Evolutionary conservation across 1,140 invertebrate species (phyloP).

Genomic region (Drosophila sproati): DNA sequence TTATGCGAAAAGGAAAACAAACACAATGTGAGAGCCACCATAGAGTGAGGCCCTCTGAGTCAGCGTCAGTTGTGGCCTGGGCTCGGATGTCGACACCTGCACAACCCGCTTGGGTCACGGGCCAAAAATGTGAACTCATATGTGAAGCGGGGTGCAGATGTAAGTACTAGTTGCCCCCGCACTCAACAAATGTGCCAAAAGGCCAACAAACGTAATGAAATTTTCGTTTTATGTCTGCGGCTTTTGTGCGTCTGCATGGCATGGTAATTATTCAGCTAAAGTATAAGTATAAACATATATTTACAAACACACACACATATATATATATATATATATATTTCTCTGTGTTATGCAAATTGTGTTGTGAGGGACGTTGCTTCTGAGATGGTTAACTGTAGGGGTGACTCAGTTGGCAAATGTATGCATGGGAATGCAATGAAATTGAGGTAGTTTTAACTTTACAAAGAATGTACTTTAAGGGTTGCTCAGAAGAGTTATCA

Average conservation of each 20-base stretch:
- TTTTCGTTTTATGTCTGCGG: constrained; percentile 51
- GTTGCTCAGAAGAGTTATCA: not conserved
- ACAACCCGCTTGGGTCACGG: constrained; percentile 67
- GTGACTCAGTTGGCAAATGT: not conserved
- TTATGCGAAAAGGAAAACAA: constrained; percentile 75
- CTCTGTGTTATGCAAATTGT: constrained; percentile 26
- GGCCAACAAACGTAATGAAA: constrained; percentile 69
- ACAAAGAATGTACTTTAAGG: not conserved
- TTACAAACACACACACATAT: too few relatives aligned
- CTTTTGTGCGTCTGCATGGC: constrained; percentile 65
- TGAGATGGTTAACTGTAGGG: not conserved
- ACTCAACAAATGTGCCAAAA: constrained; percentile 28
- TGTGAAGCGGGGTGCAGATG: constrained; percentile 56
- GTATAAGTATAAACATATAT: not conserved
- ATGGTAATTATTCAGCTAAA: constrained; percentile 65
- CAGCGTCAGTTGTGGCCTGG: constrained; percentile 40
- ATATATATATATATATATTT: not conserved
- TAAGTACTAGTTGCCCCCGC: not conserved
- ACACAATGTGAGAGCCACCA: constrained; percentile 55
- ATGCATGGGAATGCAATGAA: constrained; percentile 14
- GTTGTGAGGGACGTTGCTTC: not conserved
- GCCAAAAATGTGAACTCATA: constrained; percentile 78
- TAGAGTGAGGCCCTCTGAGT: constrained; percentile 40
- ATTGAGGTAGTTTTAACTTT: not conserved
- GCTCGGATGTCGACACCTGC: constrained; percentile 71